These are phyloP conservation scores for Notamacropus eugenii DNA, from an alignment of 2,797 vertebrate genomes.

Conservation along the genomic window DNA sequence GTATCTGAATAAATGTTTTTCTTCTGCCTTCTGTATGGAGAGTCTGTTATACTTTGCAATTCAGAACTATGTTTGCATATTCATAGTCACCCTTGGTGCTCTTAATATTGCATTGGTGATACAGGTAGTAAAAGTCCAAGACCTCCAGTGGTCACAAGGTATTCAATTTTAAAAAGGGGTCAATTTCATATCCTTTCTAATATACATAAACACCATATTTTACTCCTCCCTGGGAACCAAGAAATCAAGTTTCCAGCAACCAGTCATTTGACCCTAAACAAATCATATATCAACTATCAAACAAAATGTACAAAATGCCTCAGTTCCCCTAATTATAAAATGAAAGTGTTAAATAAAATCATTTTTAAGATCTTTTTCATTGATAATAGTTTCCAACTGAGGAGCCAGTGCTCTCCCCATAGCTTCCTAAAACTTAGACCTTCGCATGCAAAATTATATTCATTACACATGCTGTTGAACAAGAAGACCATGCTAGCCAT, in stretches of 20 bases:
- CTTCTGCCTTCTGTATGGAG: too few species aligned
- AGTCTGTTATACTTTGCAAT: too few species aligned
- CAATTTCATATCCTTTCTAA: not conserved
- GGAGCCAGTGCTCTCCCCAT: slow-evolving; percentile 1
- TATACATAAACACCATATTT: not conserved
- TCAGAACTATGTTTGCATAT: too few species aligned
- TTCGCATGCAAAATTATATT: slow-evolving; percentile 24
- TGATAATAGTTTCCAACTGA: not conserved
- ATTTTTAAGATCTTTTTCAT: not conserved
- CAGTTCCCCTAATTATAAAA: not conserved
- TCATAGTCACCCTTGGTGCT: too few species aligned
- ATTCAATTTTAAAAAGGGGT: not conserved
- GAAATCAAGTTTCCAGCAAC: not conserved
- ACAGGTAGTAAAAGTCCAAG: not conserved
- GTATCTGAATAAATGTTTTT: too few species aligned
- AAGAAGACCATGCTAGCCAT: not conserved
- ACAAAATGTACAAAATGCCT: not conserved
- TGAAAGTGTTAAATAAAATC: not conserved
- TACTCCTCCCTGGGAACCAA: not conserved
- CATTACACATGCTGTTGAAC: slow-evolving; percentile 16
- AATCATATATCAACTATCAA: not conserved
- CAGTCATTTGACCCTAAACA: not conserved
- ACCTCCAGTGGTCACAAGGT: not conserved
- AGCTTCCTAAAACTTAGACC: slow-evolving; percentile 34
- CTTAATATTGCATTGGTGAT: too few species aligned